These are phyloP conservation scores for Sakesphorus luctuosus DNA, from an alignment of 2,113 vertebrate species.

Conservation along the genomic window DNA sequence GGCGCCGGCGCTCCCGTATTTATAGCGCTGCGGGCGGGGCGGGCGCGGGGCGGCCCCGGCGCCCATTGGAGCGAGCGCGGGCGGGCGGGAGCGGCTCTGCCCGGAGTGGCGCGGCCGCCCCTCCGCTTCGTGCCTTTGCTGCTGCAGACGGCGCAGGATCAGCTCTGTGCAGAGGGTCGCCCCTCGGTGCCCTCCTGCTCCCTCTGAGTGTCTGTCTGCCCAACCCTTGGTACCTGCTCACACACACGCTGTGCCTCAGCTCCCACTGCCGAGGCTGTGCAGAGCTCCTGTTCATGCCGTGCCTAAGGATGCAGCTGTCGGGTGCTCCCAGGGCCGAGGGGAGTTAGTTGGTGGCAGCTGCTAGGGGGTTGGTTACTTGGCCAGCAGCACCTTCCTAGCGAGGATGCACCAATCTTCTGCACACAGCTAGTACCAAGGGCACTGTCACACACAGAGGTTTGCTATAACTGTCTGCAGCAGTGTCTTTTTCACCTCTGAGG, in stretches of 20 bases:
- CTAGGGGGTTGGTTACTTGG: neutral
- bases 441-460: neutral
- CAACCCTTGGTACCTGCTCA: neutral
- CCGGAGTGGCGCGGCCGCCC: accelerated
- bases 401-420: neutral
- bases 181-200: neutral
- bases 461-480: neutral
- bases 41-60: neutral
- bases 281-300: accelerated
- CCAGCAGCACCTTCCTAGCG: neutral
- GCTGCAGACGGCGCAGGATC: accelerated
- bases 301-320: neutral
- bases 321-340: neutral
- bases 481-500: neutral
- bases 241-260: accelerated
- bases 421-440: accelerated
- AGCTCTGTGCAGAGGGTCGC: neutral
- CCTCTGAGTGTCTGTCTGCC: neutral
- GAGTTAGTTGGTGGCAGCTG: neutral
- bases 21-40: neutral
- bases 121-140: accelerated
- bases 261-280: accelerated
- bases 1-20: neutral
- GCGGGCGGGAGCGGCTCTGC: neutral
- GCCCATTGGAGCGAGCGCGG: neutral